Conservation (phyloP, 1,140 invertebrate genomes). For the Battus philenor region DNA sequence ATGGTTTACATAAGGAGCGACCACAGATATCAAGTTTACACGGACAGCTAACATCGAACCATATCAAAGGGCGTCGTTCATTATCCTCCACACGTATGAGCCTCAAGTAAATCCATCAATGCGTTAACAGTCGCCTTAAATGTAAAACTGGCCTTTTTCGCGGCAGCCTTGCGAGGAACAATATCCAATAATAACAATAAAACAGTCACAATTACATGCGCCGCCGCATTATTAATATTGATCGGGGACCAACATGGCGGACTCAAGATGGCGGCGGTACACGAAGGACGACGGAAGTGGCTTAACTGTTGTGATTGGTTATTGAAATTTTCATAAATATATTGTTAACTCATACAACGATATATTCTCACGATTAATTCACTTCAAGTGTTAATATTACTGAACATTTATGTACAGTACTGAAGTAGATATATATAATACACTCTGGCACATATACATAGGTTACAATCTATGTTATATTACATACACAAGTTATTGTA, state of each 20-base stretch:
- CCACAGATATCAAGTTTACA: no score
- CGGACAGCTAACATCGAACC: no score
- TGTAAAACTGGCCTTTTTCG: constrained; percentile 45
- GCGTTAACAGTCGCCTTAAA: constrained; percentile 33
- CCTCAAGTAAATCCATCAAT: constrained; percentile 33
- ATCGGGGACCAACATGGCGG: constrained; percentile 38
- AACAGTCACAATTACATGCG: constrained; percentile 51
- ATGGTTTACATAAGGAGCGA: no score
- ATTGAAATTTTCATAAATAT: constrained; percentile 7
- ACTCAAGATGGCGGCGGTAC: constrained; percentile 33
- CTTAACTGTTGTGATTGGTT: constrained; percentile 8
- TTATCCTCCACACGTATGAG: constrained; percentile 37
- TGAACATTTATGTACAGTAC: no score
- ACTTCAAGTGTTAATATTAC: no score
- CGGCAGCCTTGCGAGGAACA: constrained; percentile 50
- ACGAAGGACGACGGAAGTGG: constrained; percentile 44
- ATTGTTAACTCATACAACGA: no score
- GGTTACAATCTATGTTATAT: no score
- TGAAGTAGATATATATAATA: no score
- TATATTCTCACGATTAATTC: no score
- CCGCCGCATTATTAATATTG: constrained; percentile 49
- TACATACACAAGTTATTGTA: no score
- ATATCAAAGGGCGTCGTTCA: constrained; percentile 22
- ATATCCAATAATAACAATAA: constrained; percentile 70
- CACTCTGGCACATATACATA: no score